Conservation (phyloP, 2,888 invertebrate species). For the Ganaspis brasiliensis region DNA sequence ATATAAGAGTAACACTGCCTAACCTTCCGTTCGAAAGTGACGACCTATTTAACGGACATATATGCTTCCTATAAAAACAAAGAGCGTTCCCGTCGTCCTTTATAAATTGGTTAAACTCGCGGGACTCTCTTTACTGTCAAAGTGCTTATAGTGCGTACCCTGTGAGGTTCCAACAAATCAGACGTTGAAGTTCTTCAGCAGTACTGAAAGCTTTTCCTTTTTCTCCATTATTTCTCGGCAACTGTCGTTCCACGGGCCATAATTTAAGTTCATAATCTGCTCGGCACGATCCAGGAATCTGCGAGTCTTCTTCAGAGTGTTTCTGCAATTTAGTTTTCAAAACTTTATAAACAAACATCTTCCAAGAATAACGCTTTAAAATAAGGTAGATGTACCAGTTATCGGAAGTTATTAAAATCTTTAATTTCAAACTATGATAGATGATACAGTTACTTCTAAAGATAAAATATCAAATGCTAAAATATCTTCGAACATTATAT, state of each 20-base stretch:
- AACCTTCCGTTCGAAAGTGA: constrained; percentile 41
- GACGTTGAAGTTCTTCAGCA: constrained; percentile 71
- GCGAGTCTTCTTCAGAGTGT: constrained; percentile 81
- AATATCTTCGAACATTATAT: too few relatives aligned
- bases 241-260: constrained; percentile 82
- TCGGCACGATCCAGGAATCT: constrained; percentile 82
- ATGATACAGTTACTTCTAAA: too few relatives aligned
- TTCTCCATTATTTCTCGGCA: constrained; percentile 80
- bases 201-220: constrained; percentile 77
- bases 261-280: constrained; percentile 82
- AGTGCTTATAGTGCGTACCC: constrained; percentile 38
- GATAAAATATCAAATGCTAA: too few relatives aligned
- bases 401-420: too few relatives aligned
- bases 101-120: constrained; percentile 41
- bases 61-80: constrained; percentile 41
- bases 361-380: too few relatives aligned
- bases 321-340: constrained; percentile 73
- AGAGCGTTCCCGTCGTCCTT: constrained; percentile 32
- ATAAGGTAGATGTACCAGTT: too few relatives aligned
- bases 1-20: constrained; percentile 36
- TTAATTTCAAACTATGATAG: too few relatives aligned
- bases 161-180: constrained; percentile 48
- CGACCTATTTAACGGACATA: constrained; percentile 42
- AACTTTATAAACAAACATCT: background rate
- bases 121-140: constrained; percentile 40